These are phyloP conservation scores for Microplitis mediator DNA, from an alignment of 1,140 invertebrate species.

Conservation along the genomic window DNA sequence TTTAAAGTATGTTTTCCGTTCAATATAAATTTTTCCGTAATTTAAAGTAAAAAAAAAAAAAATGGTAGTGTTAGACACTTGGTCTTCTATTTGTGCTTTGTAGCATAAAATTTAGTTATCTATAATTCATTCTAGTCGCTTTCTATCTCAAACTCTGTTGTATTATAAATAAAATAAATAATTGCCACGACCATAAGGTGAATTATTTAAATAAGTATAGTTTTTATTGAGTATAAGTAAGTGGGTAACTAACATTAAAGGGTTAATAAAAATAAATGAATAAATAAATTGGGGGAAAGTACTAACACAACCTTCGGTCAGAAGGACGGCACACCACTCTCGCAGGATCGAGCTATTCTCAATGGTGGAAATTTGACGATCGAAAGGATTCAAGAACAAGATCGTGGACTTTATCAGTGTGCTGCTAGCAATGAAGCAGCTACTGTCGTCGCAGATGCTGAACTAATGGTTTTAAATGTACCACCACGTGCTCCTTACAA, in stretches of 20 bases:
- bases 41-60: not conserved
- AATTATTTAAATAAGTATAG: conserved; percentile 13
- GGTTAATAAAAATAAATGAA: not conserved
- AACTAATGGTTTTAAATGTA: conserved; percentile 85
- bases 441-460: conserved; percentile 84
- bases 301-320: conserved; percentile 32
- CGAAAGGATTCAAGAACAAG: conserved; percentile 78
- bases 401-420: conserved; percentile 91
- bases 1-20: conserved; percentile 72
- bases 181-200: conserved; percentile 23
- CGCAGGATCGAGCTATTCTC: conserved; percentile 71
- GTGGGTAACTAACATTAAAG: conserved; percentile 13
- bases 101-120: not conserved
- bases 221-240: not conserved
- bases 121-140: not conserved
- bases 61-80: not conserved
- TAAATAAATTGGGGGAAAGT: conserved; percentile 14
- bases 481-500: conserved; percentile 91
- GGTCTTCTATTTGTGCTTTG: conserved; percentile 8
- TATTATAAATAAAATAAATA: conserved; percentile 28
- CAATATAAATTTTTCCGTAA: conserved; percentile 26
- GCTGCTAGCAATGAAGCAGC: conserved; percentile 90
- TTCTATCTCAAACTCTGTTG: conserved; percentile 12
- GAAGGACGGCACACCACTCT: conserved; percentile 76
- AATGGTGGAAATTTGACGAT: conserved; percentile 88